These are phyloP conservation scores for Sarcophaga subvicina DNA, from an alignment of 2,888 invertebrate species.

Conservation along the genomic window DNA sequence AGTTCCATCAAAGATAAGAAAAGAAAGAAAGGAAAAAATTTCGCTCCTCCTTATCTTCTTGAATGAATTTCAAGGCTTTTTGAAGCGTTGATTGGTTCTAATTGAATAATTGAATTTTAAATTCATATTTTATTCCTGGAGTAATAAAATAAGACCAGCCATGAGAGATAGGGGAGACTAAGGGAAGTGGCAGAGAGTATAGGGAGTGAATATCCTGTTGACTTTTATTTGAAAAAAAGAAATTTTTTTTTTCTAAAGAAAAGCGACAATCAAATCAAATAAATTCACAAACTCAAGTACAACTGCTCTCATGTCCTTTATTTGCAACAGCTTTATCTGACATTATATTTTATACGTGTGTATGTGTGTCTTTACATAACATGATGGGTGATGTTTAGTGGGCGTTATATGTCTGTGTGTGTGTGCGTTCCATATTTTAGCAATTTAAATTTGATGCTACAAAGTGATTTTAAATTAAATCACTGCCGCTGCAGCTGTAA, in stretches of 20 bases:
- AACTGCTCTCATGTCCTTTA: neutral
- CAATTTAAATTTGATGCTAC: constrained; percentile 50
- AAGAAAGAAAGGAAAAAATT: too few relatives aligned
- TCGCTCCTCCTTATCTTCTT: too few relatives aligned
- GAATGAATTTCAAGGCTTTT: neutral
- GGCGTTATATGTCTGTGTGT: neutral
- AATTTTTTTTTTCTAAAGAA: neutral
- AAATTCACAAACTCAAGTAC: constrained; percentile 11
- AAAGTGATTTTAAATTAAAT: constrained; percentile 62
- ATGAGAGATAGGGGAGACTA: neutral
- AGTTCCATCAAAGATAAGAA: too few relatives aligned
- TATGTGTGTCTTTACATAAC: neutral
- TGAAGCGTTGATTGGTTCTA: constrained; percentile 32
- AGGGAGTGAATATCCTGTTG: neutral
- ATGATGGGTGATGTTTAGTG: too few relatives aligned
- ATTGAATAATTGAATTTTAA: constrained; percentile 64
- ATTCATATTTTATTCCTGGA: constrained; percentile 39
- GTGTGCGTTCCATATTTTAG: constrained; percentile 21
- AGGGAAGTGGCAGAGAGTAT: too few relatives aligned
- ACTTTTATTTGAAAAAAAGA: constrained; percentile 3
- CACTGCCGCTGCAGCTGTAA: constrained; percentile 7
- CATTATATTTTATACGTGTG: neutral
- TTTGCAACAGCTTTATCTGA: neutral
- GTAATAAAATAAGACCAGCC: neutral
- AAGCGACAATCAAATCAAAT: constrained; percentile 13